Percentiles rank a stretch among this genome's conserved stretches.
phyloP scores from a whole-genome alignment of 2,888 invertebrate species.

The Ariolimax columbianus region DNA sequence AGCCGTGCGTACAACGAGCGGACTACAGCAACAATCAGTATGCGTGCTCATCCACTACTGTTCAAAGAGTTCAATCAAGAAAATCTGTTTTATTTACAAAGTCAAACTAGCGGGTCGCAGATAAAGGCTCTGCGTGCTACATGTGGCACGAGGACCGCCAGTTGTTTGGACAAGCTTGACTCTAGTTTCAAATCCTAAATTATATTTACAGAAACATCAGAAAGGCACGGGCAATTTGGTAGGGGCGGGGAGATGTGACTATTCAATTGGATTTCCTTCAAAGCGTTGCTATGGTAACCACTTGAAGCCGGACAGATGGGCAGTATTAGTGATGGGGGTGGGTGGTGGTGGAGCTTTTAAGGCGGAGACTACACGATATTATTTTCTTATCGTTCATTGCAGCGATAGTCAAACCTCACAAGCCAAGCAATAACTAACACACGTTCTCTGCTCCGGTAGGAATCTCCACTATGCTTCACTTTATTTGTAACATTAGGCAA shows the following conservation, averaged over 20 bases:
- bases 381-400: background rate
- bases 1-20: no score
- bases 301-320: conserved; percentile 37
- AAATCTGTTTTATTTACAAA: no score
- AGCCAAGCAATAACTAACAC: background rate
- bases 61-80: no score
- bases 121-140: no score
- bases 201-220: conserved; percentile 57
- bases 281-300: conserved; percentile 53
- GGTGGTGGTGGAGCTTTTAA: conserved; percentile 19
- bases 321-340: conserved; percentile 35
- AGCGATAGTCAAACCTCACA: background rate
- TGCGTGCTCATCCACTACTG: no score
- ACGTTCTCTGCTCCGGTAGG: background rate
- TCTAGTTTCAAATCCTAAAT: conserved; percentile 52
- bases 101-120: no score
- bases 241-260: conserved; percentile 38
- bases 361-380: background rate
- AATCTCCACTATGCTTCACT: no score
- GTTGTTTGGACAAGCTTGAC: conserved; percentile 45
- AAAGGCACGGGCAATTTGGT: conserved; percentile 54
- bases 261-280: conserved; percentile 54
- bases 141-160: no score
- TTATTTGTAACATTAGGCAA: no score
- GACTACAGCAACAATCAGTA: no score